Evolutionary conservation across 2,113 vertebrate genomes (phyloP).

Genomic region (Apaloderma vittatum): DNA sequence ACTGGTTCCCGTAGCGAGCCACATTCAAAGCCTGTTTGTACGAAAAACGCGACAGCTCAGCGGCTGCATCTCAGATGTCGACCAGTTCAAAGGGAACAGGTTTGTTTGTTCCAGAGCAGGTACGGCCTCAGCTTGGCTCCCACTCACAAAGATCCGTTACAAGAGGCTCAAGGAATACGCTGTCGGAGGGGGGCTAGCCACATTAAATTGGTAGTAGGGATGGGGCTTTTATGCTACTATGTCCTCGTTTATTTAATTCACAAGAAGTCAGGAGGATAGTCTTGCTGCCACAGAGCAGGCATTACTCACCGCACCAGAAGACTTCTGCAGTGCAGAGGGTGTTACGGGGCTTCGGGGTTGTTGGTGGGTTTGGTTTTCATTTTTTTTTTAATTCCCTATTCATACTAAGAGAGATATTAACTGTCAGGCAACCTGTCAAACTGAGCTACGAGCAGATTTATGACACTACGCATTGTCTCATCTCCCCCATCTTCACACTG

Average conservation of each 20-base stretch:
- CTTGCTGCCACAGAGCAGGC: neutral
- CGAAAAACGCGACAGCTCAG: neutral
- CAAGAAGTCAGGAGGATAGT: neutral
- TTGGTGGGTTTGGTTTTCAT: too few species aligned
- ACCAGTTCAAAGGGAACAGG: neutral
- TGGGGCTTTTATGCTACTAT: neutral
- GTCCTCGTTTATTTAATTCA: neutral
- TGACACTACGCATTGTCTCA: neutral
- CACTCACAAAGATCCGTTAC: neutral
- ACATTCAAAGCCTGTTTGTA: rapidly evolving
- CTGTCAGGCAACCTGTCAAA: neutral
- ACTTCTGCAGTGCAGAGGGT: neutral
- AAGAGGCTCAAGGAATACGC: neutral
- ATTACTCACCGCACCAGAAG: neutral
- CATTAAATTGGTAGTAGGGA: neutral
- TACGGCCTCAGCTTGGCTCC: neutral
- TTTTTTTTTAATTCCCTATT: neutral
- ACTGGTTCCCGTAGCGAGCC: rapidly evolving
- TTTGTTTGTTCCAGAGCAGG: neutral
- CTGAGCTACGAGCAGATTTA: neutral
- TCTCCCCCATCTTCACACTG: neutral
- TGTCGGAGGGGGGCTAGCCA: neutral
- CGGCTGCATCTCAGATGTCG: neutral
- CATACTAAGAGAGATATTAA: neutral
- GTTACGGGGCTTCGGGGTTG: rapidly evolving